Base-by-base conservation (phyloP, 2,888 invertebrate species). In the Drosophila kokeensis region DNA sequence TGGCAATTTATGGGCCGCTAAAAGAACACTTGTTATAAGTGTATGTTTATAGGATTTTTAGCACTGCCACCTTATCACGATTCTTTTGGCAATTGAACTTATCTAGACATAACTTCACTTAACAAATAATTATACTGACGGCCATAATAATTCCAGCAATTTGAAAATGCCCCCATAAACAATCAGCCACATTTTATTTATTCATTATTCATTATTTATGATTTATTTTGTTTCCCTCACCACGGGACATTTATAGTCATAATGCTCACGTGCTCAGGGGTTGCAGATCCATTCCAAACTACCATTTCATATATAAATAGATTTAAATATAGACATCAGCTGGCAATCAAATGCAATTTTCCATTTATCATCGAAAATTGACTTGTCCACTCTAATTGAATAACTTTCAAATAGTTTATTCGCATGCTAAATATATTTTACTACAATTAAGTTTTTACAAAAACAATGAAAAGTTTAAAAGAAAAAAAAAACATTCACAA, bases 261-360 rank as follows among this genome's bases (percentile, higher is more conserved):
- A 13, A n/a, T 54, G 58, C 21, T 73, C n/a, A 13, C 73, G 75
- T 76, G 73, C 34, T 24, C 29, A 11, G 36, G 2, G 27, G 13
- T 63, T 64, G 58, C 7, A 36, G 24, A 58, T 55, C 13, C 42
- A n/a, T 42, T 60, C 40, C 7, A 5, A 40, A 32, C 45, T 36
- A 4, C 21, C 8, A 45, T 45, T 45, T 32, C 0, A 49, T 53
- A 63, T 53, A 63, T 27, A 59, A 38, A 50, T 24, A 54, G 21
- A 13, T 61, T 27, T 29, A 42, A 21, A 34, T 38, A 36, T 36
- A 50, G 27, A 45, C 30, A 24, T 54, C 49, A 30, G 52, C 57
- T 49, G 8, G 38, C 79, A 89, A 89, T 84, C 82, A 81, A 83
- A 61, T 66, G 58, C 69, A 89, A 89, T 89, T 87, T 79, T 58